Evolutionary conservation across 2,797 vertebrate genomes (phyloP).

Genomic region (Leuciscus waleckii): DNA sequence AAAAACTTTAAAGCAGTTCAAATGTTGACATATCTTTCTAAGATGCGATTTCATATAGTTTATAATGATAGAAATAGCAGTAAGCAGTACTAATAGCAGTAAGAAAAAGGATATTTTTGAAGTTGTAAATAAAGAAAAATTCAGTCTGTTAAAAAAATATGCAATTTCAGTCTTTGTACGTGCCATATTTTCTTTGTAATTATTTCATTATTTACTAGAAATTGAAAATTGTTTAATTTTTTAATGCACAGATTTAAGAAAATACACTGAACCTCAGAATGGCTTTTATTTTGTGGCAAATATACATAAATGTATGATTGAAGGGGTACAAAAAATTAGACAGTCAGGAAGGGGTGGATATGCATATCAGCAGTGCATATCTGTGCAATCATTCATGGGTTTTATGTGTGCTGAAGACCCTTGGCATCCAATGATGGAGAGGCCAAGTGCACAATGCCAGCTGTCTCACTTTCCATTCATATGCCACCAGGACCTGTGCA

Average conservation of each 20-base stretch:
- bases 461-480: slow-evolving; percentile 28
- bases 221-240: background rate
- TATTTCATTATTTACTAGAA: background rate
- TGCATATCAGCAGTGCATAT: background rate
- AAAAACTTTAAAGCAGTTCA: background rate
- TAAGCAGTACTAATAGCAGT: too few species aligned
- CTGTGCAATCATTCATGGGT: background rate
- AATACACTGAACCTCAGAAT: background rate
- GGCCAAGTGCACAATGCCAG: slow-evolving; percentile 28
- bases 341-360: background rate
- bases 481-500: slow-evolving; percentile 65
- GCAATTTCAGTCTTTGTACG: background rate
- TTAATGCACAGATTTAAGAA: background rate
- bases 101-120: too few species aligned
- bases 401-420: slow-evolving; percentile 13
- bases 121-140: too few species aligned
- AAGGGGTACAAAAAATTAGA: background rate
- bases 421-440: slow-evolving; percentile 10
- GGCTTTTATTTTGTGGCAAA: background rate
- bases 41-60: background rate
- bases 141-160: too few species aligned
- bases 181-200: background rate
- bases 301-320: background rate
- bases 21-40: background rate
- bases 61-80: background rate